Evolutionary conservation across 2,113 vertebrate genomes (phyloP).

Genomic region (Calypte anna): DNA sequence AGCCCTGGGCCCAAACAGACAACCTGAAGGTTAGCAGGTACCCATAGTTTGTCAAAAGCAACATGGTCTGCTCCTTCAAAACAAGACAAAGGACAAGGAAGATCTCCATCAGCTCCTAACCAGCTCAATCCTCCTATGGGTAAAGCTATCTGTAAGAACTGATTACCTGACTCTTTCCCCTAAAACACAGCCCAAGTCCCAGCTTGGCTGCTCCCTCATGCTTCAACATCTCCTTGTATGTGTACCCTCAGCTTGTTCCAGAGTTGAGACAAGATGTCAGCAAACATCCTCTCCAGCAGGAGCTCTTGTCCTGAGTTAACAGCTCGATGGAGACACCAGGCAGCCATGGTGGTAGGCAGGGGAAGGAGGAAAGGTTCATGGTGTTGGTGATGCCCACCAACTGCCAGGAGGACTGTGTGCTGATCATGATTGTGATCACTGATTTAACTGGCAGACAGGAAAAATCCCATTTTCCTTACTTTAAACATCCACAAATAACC

Average conservation of each 20-base stretch:
- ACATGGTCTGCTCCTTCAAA: not conserved
- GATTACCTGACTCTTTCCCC: not conserved
- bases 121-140: not conserved
- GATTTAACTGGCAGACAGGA: not conserved
- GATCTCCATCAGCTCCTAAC: not conserved
- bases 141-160: not conserved
- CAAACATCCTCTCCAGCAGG: not conserved
- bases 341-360: not conserved
- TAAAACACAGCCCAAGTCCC: not conserved
- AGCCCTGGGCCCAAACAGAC: not conserved
- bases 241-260: not conserved
- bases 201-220: not conserved
- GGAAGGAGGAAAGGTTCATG: not conserved
- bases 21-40: not conserved
- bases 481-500: not conserved
- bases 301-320: accelerated
- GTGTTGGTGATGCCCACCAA: not conserved
- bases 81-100: not conserved
- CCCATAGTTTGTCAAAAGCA: not conserved
- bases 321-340: not conserved
- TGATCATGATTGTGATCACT: not conserved
- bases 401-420: not conserved
- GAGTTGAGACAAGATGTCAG: not conserved
- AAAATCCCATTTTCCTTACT: not conserved
- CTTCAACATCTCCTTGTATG: not conserved